Evolutionary conservation across 2,797 vertebrate genomes (phyloP), one percentile per base, ranked within the genome.

Genomic region (Enteromius thamalakanensis): DNA sequence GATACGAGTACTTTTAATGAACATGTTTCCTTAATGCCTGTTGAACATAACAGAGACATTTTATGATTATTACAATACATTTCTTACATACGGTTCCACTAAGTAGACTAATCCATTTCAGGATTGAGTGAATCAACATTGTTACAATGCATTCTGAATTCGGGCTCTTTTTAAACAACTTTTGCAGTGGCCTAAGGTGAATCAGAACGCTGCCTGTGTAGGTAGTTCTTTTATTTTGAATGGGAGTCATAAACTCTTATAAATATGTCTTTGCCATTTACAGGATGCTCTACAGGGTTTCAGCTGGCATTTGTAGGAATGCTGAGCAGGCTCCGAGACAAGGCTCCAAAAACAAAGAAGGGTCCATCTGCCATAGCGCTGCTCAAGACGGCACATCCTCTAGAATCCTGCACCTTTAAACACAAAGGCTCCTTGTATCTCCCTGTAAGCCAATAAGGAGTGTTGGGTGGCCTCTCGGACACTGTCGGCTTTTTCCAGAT

Each of bases 351-450:
- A 80, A 45, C 79, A 82, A 79, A 84, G 42, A 29, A 69, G 71
- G 62, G 84, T 84, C 71, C 84, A 82, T 58, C 80, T 76, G 81
- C 45, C 69, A 84, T 53, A 84, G 70, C 26, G 32, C 42, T 34
- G 62, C 51, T 26, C 69, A 87, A 87, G 76, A 72, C 53, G 45
- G 80, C 21, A 76, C 84, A 84, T 86, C 84, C 79, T 86, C 78
- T 78, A 45, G 58, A 91, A 84, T 76, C 84, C 83, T 87, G 81
- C 80, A 76, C 87, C 90, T 82, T 82, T 75, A 87, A 82, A 92
- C 91, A 94, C 92, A 94, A 93, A 92, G 88, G 88, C 77, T 88
- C 89, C 87, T 84, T 94, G 93, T 89, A 92, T 93, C 87, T 89
- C 90, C 86, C 92, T 90, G 86, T 85, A 92, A 92, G 92, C 91